Base-by-base conservation (phyloP, 2,888 invertebrate genomes). In the Ennomos erosarius region DNA sequence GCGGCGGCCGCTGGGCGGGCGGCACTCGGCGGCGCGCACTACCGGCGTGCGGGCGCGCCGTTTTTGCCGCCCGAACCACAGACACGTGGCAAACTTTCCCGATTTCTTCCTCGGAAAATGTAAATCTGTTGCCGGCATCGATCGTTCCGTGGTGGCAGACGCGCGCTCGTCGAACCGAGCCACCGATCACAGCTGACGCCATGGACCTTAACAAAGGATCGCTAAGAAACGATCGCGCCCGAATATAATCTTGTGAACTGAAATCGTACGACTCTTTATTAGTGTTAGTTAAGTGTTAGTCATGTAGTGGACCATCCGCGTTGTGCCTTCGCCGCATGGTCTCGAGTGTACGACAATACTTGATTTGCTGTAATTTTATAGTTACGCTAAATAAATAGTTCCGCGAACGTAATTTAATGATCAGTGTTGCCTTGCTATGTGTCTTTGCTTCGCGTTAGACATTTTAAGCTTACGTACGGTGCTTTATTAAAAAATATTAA, bases 401-500 rank as follows among this genome's bases (percentile, higher is more conserved):
- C 79, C 78, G 82, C 78, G 77, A 75, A 81, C 50, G 76, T 82
- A 83, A 78, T 79, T 77, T 88, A 87, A 81, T 88, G 86, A 81
- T 88, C 85, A 81, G 87, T 90, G 90, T 90, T 91, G 92, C 92
- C 92, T 92, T 92, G 91, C 88, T 88, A 86, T 83, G 92, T 92
- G 91, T 90, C 91, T 90, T 91, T 89, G 89, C 87, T 90, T 85
- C 86, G 90, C 89, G 84, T 82, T 87, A 84, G 80, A 84, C 79
- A 83, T 52, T 51, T 6, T 55, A 50, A 86, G 85, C 85, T 87
- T 85, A 82, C 79, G 88, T 85, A 82, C 79, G 89, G 90, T 91
- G 90, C 90, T 90, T 89, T 77, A 73, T 79, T 26, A 82, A 75
- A 75, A 79, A 70, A 73, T 76, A 78, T 54, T 50, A 65, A 69